Conservation (phyloP, 1,140 invertebrate species). For the Drosophila guanche region DNA sequence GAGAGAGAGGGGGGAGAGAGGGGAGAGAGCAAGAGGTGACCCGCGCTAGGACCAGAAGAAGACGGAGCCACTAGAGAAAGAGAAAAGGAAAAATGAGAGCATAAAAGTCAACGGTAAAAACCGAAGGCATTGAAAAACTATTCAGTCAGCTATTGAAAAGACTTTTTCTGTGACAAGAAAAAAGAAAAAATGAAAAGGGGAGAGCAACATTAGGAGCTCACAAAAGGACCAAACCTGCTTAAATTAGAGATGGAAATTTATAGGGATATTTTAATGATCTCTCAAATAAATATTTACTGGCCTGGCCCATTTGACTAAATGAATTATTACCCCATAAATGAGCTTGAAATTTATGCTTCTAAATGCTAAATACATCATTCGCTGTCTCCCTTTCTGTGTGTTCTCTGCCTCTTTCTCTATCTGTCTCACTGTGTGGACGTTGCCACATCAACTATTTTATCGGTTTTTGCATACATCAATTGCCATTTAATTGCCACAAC, state of each 20-base stretch:
- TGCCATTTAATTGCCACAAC: constrained; percentile 62
- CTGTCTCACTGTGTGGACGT: background rate
- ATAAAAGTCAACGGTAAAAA: constrained; percentile 2
- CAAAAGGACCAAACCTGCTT: background rate
- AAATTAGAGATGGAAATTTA: background rate
- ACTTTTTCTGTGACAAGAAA: constrained; percentile 10
- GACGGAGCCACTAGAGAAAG: background rate
- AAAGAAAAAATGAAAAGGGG: constrained; percentile 8
- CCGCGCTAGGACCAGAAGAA: no score
- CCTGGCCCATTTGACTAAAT: no score
- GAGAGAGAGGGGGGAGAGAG: background rate
- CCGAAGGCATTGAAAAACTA: constrained; percentile 21
- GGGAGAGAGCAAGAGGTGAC: no score
- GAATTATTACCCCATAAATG: no score
- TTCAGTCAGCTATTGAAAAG: constrained; percentile 21
- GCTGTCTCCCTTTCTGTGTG: background rate
- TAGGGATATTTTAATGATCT: no score
- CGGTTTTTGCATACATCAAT: constrained; percentile 44
- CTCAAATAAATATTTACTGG: no score
- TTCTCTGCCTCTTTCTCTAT: constrained; percentile 6
- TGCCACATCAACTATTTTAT: constrained; percentile 9
- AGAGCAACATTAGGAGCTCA: no score
- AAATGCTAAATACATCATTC: constrained; percentile 25
- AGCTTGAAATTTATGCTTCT: background rate
- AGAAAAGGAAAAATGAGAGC: background rate